Conservation (phyloP, 2,113 vertebrate species). For the Oncorhynchus keta region DNA sequence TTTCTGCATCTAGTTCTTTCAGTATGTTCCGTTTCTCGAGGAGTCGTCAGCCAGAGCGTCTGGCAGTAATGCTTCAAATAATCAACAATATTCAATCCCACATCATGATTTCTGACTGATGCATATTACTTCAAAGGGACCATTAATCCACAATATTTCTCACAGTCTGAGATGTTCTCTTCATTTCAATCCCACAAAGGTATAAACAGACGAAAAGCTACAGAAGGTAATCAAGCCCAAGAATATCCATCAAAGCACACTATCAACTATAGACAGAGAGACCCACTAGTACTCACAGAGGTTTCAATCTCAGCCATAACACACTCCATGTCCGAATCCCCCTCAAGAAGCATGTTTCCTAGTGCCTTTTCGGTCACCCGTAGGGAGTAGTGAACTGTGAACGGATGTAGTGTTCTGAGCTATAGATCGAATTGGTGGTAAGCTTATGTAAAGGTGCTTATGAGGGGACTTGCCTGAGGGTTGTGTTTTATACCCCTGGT, state of each 20-base stretch:
- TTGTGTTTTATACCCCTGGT: slow-evolving; percentile 78
- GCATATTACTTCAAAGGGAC: background rate
- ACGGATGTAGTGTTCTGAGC: slow-evolving; percentile 14
- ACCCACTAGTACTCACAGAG: slow-evolving; percentile 75
- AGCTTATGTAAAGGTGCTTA: slow-evolving; percentile 24
- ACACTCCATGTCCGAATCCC: slow-evolving; percentile 77
- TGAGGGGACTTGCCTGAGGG: slow-evolving; percentile 26
- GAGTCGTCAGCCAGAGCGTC: background rate
- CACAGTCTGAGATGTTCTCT: background rate
- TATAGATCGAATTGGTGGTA: slow-evolving; percentile 59
- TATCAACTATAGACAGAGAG: background rate
- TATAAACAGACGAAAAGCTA: too few relatives aligned
- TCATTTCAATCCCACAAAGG: background rate
- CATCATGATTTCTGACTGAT: background rate
- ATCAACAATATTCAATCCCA: background rate
- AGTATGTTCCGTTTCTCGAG: background rate
- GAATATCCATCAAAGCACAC: slow-evolving; percentile 2
- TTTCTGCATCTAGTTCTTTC: background rate
- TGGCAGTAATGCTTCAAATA: background rate
- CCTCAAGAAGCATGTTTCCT: slow-evolving; percentile 83
- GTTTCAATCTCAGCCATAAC: slow-evolving; percentile 76
- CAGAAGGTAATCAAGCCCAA: background rate
- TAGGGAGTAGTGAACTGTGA: slow-evolving; percentile 10
- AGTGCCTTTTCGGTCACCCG: slow-evolving; percentile 27
- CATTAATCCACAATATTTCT: background rate